Conservation (phyloP, 1,140 invertebrate species). For the Paralvinella palmiformis region DNA sequence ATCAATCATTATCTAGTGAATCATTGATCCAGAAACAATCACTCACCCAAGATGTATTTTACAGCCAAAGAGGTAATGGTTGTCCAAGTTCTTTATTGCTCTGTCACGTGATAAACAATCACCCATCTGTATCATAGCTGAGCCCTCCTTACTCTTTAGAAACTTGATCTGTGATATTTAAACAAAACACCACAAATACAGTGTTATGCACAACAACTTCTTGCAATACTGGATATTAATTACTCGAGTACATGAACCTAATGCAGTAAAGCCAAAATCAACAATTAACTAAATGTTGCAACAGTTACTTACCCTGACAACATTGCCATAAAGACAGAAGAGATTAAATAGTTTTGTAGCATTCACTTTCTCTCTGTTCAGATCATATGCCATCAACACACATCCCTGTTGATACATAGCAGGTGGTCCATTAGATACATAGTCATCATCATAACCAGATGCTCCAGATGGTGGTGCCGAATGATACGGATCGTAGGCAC, state of each 20-base stretch:
- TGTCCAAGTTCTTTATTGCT: slow-evolving; percentile 90
- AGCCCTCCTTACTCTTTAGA: slow-evolving; percentile 96
- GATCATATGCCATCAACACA: slow-evolving; percentile 96
- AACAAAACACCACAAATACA: not conserved
- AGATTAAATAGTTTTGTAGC: slow-evolving; percentile 96
- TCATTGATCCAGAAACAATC: too few species aligned
- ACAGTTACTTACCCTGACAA: slow-evolving; percentile 69
- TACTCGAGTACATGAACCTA: not conserved
- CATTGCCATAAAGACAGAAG: slow-evolving; percentile 97
- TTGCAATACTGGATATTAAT: not conserved
- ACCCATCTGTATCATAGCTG: slow-evolving; percentile 99
- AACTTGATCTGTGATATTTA: slow-evolving; percentile 95
- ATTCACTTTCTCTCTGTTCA: slow-evolving; percentile 91
- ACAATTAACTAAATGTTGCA: not conserved
- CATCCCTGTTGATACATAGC: slow-evolving; percentile 66
- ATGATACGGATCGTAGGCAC: too few species aligned
- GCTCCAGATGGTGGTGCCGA: too few species aligned
- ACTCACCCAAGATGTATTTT: slow-evolving; percentile 60
- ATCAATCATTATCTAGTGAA: too few species aligned
- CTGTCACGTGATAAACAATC: slow-evolving; percentile 88
- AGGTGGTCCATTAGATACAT: too few species aligned
- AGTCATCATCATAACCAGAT: slow-evolving; percentile 28
- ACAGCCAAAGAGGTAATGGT: slow-evolving; percentile 71
- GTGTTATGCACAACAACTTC: not conserved
- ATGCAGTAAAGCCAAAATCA: not conserved